Evolutionary conservation across 2,113 vertebrate species (phyloP).

Genomic region (Athene noctua): DNA sequence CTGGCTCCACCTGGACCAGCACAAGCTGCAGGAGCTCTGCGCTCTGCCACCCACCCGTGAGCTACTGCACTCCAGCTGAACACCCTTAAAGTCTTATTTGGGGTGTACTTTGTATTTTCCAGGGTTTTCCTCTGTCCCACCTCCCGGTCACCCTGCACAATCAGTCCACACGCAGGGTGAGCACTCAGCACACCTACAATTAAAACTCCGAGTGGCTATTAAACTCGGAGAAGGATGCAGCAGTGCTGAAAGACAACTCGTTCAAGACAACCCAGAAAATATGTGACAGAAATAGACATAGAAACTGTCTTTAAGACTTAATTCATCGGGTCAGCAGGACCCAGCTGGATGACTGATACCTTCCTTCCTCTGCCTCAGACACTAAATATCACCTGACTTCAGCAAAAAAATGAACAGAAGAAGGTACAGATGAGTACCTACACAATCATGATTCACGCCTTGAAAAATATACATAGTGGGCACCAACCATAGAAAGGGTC

Average conservation of each 20-base stretch:
- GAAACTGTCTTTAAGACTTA: background rate
- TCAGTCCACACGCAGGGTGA: background rate
- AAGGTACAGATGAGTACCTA: no score
- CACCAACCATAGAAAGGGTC: background rate
- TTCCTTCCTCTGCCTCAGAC: background rate
- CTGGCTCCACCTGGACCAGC: background rate
- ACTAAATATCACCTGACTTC: background rate
- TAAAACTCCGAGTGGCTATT: background rate
- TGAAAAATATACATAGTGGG: fast-evolving
- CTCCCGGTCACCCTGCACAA: background rate
- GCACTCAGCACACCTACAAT: background rate
- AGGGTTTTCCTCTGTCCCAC: background rate
- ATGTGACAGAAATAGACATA: background rate
- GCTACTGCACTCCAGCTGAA: fast-evolving
- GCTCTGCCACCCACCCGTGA: fast-evolving
- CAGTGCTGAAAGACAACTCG: background rate
- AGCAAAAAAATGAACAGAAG: background rate
- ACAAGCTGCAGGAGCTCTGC: background rate
- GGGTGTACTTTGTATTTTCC: background rate
- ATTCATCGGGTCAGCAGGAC: background rate
- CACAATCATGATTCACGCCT: background rate
- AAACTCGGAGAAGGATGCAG: no score
- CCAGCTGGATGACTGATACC: background rate
- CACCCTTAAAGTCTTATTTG: fast-evolving
- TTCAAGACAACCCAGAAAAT: background rate